These are phyloP conservation scores for Lucifuga dentata DNA, from an alignment of 2,113 vertebrate genomes.

Conservation along the genomic window DNA sequence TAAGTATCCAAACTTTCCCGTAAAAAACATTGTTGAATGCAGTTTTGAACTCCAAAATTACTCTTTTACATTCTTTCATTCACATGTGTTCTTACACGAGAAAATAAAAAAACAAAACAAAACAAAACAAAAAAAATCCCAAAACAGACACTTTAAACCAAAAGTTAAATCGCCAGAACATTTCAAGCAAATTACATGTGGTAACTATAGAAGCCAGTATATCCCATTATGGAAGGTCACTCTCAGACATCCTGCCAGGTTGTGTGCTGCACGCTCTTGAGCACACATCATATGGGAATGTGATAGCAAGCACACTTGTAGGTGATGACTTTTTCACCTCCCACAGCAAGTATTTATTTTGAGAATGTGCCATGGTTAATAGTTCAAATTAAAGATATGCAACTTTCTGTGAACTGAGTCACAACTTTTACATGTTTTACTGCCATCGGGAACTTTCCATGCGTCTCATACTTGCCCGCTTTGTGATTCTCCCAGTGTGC, in stretches of 20 bases:
- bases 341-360: constrained; percentile 46
- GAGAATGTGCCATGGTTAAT: constrained; percentile 14
- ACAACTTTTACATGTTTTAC: constrained; percentile 27
- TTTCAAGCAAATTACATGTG: constrained; percentile 23
- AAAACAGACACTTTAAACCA: neutral
- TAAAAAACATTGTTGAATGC: constrained; percentile 21
- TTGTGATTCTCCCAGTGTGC: constrained; percentile 11
- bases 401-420: constrained; percentile 31
- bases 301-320: constrained; percentile 24
- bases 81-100: neutral
- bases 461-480: constrained; percentile 23
- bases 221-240: constrained; percentile 6
- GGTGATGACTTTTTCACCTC: constrained; percentile 50
- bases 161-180: constrained; percentile 16
- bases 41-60: constrained; percentile 36
- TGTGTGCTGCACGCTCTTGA: neutral
- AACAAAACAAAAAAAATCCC: constrained; percentile 18
- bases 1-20: neutral
- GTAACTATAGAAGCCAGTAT: constrained; percentile 43
- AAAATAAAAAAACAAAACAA: no score
- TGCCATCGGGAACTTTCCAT: constrained; percentile 19
- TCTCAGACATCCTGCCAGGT: neutral
- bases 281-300: constrained; percentile 24
- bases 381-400: constrained; percentile 46
- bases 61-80: constrained; percentile 22